These are phyloP conservation scores for Conopomorpha cramerella DNA, from an alignment of 1,140 invertebrate species.

Conservation along the genomic window DNA sequence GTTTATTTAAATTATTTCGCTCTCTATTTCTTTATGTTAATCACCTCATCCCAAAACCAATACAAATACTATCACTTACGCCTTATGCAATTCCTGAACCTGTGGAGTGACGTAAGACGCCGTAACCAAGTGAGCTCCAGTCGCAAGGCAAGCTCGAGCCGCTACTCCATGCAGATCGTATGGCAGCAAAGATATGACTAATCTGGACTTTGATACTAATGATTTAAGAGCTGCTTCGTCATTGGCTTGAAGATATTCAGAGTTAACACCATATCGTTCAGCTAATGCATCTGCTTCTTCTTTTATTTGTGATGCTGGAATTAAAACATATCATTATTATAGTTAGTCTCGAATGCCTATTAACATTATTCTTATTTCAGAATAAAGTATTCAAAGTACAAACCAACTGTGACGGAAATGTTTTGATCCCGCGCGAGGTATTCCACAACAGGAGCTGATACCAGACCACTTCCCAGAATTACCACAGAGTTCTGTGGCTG, in stretches of 20 bases:
- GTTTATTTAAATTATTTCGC: too few species aligned
- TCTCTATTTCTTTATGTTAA: too few species aligned
- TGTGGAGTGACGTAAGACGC: constrained; percentile 91
- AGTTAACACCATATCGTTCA: constrained; percentile 77
- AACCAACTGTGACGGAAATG: constrained; percentile 82
- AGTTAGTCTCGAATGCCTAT: neutral
- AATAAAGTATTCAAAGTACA: too few species aligned
- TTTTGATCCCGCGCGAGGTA: constrained; percentile 86
- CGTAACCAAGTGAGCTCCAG: constrained; percentile 92
- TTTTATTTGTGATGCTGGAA: constrained; percentile 79
- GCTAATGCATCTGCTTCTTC: constrained; percentile 86
- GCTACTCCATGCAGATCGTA: constrained; percentile 85
- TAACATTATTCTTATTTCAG: constrained; percentile 7
- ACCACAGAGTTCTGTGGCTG: constrained; percentile 70
- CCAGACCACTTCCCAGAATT: constrained; percentile 94
- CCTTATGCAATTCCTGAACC: constrained; percentile 78
- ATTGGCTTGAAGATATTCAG: constrained; percentile 78
- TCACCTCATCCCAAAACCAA: too few species aligned
- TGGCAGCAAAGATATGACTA: constrained; percentile 89
- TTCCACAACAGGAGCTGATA: constrained; percentile 90
- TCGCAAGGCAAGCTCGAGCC: constrained; percentile 85
- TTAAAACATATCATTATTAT: constrained; percentile 10
- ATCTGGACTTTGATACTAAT: constrained; percentile 18
- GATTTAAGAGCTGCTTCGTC: constrained; percentile 64
- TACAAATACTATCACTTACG: constrained; percentile 70